Conservation (phyloP, 2,888 invertebrate genomes). For the Pheosia gnoma region DNA sequence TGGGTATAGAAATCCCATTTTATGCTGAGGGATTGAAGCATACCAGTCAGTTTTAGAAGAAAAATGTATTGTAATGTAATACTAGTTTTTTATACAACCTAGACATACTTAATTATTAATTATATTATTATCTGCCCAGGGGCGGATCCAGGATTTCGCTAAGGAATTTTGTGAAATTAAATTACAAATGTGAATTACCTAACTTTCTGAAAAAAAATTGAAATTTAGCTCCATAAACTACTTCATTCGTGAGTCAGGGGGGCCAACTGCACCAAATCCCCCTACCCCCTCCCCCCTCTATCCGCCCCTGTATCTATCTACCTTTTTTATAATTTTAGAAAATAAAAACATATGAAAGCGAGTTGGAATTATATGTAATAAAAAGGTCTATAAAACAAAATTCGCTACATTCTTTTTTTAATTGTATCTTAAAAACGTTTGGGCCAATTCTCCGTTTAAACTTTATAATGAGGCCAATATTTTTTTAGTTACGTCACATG, state of each 20-base stretch:
- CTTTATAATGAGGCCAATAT: no score
- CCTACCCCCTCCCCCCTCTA: no score
- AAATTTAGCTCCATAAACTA: no score
- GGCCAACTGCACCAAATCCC: no score
- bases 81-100: constrained; percentile 35
- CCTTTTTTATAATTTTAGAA: constrained; percentile 40
- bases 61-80: constrained; percentile 52
- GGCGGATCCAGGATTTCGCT: no score
- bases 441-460: not conserved
- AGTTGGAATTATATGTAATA: constrained; percentile 42
- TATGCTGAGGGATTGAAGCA: constrained; percentile 28
- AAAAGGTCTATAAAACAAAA: constrained; percentile 35
- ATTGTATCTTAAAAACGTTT: not conserved
- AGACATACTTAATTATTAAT: constrained; percentile 32
- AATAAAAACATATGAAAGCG: constrained; percentile 32
- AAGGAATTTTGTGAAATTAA: no score
- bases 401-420: constrained; percentile 12
- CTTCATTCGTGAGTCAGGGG: no score
- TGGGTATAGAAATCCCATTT: constrained; percentile 47
- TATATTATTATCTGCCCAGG: no score
- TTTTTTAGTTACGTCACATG: no score
- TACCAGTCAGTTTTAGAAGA: constrained; percentile 70
- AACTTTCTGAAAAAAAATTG: no score
- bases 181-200: no score
- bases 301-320: constrained; percentile 25